A percentile compares a stretch with the other conserved stretches of the same genome.
Evolutionary conservation across 1,140 invertebrate species (phyloP).

Genomic region (Oscheius sp.): DNA sequence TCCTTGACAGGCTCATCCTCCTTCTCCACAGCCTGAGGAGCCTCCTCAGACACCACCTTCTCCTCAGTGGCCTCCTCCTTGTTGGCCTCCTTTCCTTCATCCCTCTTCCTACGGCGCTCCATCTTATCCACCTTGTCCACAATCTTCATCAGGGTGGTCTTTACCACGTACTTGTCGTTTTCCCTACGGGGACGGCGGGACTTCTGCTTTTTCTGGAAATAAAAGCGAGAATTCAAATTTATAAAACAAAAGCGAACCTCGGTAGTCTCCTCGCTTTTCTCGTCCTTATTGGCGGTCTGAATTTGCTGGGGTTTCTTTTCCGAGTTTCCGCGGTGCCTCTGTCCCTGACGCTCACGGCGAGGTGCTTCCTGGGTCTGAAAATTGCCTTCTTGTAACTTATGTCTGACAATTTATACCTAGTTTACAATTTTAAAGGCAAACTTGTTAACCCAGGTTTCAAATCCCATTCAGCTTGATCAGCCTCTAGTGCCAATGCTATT

Average conservation of each 20-base stretch:
- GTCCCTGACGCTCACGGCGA: slow-evolving; percentile 13
- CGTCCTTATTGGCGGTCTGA: not conserved
- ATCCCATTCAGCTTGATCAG: too few relatives aligned
- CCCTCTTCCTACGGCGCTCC: slow-evolving; percentile 7
- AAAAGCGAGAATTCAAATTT: too few relatives aligned
- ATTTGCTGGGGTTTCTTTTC: slow-evolving; percentile 2
- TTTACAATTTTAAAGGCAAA: too few relatives aligned
- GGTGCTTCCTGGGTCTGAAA: slow-evolving; percentile 1
- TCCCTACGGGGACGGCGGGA: slow-evolving; percentile 6
- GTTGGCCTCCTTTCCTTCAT: slow-evolving; percentile 10
- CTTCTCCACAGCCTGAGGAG: too few relatives aligned
- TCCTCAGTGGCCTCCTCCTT: slow-evolving; percentile 7
- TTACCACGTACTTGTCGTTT: slow-evolving; percentile 20
- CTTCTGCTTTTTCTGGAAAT: slow-evolving; percentile 14
- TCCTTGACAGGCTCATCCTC: slow-evolving; percentile 13
- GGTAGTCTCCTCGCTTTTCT: not conserved
- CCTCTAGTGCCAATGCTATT: too few relatives aligned
- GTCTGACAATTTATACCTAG: too few relatives aligned
- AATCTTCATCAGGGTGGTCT: slow-evolving; percentile 2
- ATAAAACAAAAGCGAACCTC: too few relatives aligned
- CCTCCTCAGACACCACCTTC: slow-evolving; percentile 4
- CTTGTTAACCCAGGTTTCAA: too few relatives aligned
- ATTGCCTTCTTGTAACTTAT: too few relatives aligned
- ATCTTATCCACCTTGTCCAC: slow-evolving; percentile 20
- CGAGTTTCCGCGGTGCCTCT: not conserved